These are phyloP conservation scores for Hepsetus odoe DNA, from an alignment of 2,113 vertebrate species.

Conservation along the genomic window DNA sequence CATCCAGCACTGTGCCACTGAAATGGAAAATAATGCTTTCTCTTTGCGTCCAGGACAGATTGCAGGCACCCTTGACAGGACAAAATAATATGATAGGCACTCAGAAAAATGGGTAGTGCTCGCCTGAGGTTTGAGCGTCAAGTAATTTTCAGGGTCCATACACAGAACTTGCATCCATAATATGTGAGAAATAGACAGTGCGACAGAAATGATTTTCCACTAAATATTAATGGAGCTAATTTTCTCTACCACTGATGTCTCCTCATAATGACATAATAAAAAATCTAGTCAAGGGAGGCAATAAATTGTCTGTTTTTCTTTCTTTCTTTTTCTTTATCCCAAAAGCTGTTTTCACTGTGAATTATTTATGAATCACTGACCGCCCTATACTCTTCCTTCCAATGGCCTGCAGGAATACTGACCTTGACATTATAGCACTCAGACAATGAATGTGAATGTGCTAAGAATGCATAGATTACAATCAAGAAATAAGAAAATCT, in stretches of 20 bases:
- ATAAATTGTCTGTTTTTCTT: neutral
- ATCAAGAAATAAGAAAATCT: neutral
- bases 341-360: slow-evolving; percentile 7
- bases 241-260: neutral
- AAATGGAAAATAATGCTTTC: slow-evolving; percentile 11
- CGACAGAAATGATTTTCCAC: neutral
- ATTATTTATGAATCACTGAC: neutral
- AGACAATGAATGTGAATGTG: neutral
- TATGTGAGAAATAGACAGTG: neutral
- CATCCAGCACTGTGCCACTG: slow-evolving; percentile 15
- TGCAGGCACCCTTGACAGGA: slow-evolving; percentile 1
- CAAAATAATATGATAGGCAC: slow-evolving; percentile 5
- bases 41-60: slow-evolving; percentile 1
- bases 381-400: neutral
- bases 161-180: neutral
- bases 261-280: neutral
- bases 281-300: neutral
- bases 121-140: neutral
- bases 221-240: slow-evolving; percentile 1
- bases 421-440: neutral
- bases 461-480: neutral
- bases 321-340: neutral
- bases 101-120: slow-evolving; percentile 4
- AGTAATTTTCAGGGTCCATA: neutral
- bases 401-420: neutral